These are phyloP conservation scores for Tethya wilhelma DNA, from an alignment of 37 sponge, comb jelly and placozoan genomes.

Conservation along the genomic window DNA sequence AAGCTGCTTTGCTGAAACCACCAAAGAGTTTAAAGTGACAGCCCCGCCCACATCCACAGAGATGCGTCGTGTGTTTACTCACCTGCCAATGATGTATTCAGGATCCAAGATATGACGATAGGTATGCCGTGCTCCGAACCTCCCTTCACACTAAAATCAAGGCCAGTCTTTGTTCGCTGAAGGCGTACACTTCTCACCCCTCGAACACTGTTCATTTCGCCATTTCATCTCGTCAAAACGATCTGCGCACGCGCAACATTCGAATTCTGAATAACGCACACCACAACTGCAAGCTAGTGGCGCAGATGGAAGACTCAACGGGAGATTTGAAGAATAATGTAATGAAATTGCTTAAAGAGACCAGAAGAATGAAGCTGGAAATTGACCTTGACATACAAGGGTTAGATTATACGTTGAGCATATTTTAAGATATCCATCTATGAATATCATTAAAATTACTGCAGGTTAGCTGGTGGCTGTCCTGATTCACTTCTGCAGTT, in stretches of 20 bases:
- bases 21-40: background rate
- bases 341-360: slow-evolving; percentile 59
- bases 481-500: slow-evolving; percentile 74
- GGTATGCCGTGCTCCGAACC: slow-evolving; percentile 83
- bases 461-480: slow-evolving; percentile 52
- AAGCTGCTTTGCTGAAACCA: slow-evolving; percentile 32
- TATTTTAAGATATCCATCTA: background rate
- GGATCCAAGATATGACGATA: slow-evolving; percentile 67
- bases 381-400: slow-evolving; percentile 35
- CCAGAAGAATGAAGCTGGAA: slow-evolving; percentile 73
- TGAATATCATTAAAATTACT: background rate
- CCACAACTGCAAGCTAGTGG: too few species aligned
- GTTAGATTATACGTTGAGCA: slow-evolving; percentile 27
- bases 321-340: slow-evolving; percentile 85
- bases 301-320: slow-evolving; percentile 33
- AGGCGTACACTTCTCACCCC: slow-evolving; percentile 41
- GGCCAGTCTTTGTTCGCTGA: slow-evolving; percentile 51
- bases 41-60: background rate
- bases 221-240: background rate
- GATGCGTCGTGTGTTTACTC: background rate
- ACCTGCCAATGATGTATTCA: background rate
- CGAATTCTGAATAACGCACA: too few species aligned
- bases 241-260: background rate
- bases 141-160: slow-evolving; percentile 83
- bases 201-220: slow-evolving; percentile 38